These are phyloP conservation scores for Monodelphis domestica DNA, from an alignment of 2,797 vertebrate species.

Conservation along the genomic window DNA sequence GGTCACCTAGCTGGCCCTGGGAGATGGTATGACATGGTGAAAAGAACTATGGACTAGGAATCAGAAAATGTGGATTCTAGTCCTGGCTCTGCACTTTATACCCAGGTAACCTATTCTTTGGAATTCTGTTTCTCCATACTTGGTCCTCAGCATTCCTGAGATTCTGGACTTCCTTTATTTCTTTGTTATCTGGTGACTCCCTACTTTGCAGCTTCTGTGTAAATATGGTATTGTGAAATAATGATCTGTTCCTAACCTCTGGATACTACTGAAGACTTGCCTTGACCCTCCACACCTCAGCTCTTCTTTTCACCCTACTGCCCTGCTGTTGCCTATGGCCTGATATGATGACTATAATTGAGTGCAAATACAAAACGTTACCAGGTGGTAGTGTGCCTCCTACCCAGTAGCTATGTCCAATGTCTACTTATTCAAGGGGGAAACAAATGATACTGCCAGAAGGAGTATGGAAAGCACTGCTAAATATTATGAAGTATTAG, in stretches of 20 bases:
- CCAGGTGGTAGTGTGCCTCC: background rate
- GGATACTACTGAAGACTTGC: background rate
- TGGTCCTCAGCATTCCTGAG: background rate
- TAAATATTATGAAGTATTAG: conserved; percentile 2
- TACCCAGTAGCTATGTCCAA: background rate
- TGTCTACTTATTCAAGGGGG: background rate
- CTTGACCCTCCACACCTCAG: background rate
- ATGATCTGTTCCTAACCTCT: background rate
- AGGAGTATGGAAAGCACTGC: background rate
- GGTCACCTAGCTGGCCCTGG: too few species aligned
- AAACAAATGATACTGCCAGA: background rate
- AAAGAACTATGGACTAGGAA: background rate
- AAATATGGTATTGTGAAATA: background rate
- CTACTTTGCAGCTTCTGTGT: background rate
- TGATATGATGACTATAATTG: conserved; percentile 23
- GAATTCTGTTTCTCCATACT: background rate
- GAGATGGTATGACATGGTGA: background rate
- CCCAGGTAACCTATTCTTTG: conserved; percentile 1
- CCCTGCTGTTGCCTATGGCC: background rate
- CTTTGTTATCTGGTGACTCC: background rate
- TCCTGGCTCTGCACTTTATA: background rate
- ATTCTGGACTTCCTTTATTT: background rate
- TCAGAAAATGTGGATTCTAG: background rate
- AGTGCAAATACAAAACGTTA: conserved; percentile 16
- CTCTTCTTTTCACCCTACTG: background rate